Conservation (phyloP, 2,888 invertebrate genomes). For the Rhynchonema sp. region DNA sequence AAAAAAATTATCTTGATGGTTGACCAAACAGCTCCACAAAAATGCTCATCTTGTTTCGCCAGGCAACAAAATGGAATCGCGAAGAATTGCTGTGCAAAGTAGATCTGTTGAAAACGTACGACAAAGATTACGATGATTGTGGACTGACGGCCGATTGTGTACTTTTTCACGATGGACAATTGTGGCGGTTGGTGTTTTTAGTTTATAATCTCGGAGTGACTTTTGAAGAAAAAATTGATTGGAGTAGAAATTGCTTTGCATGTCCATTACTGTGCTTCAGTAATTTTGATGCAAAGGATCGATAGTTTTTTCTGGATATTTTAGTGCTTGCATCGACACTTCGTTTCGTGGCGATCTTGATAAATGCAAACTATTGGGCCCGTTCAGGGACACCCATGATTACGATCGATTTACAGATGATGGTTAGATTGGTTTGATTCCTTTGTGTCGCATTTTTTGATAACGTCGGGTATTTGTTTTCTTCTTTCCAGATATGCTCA, state of each 20-base stretch:
- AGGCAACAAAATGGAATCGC: constrained; percentile 54
- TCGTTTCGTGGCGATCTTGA: constrained; percentile 58
- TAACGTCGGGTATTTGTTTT: background rate
- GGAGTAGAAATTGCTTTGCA: too few relatives aligned
- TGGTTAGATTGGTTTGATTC: constrained; percentile 20
- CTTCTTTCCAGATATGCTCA: constrained; percentile 48
- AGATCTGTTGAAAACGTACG: constrained; percentile 53
- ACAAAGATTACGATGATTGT: constrained; percentile 66
- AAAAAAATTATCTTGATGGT: too few relatives aligned
- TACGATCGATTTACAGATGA: constrained; percentile 50
- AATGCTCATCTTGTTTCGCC: constrained; percentile 43
- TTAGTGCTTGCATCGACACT: constrained; percentile 61
- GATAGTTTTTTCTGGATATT: constrained; percentile 4
- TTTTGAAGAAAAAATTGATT: too few relatives aligned
- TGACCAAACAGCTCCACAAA: too few relatives aligned
- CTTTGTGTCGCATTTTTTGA: background rate
- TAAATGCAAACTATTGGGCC: constrained; percentile 55
- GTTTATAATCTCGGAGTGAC: too few relatives aligned
- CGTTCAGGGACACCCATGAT: constrained; percentile 58
- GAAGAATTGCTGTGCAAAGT: constrained; percentile 71
- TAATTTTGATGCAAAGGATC: too few relatives aligned
- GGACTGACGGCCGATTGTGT: constrained; percentile 84
- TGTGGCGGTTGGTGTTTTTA: constrained; percentile 63
- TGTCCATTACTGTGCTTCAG: too few relatives aligned
- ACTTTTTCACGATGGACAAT: constrained; percentile 66